Base-by-base conservation (phyloP, 2,888 invertebrate species). In the Tetrapedia diversipes region DNA sequence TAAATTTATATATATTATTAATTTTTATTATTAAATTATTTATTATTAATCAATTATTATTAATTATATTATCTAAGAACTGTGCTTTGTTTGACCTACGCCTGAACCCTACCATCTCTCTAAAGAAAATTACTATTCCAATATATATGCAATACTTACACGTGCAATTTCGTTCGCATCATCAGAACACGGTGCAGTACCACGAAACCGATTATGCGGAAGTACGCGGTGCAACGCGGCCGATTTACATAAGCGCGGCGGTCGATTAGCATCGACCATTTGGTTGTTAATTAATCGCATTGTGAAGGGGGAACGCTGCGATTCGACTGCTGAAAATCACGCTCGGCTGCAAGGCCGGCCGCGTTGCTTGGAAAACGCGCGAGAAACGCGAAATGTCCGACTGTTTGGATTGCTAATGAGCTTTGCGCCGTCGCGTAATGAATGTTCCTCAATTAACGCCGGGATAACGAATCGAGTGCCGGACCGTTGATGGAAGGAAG, bases 381-480 rank as follows among this genome's bases (percentile, higher is more conserved):
- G 60, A 34, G 54, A 70, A 78, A 61, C 61, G 41, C 61, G 14
- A 45, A 63, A 27, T 45, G 66, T 75, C 53, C 59, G 54, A 72
- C 49, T 73, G 70, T 77, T 82, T 79, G 64, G 59, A 80, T 77
- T 75, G 29, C 63, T 73, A 77, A 80, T 73, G 73, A 81, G 49
- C n/a, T 43, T 59, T 57, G 43, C 45, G 57, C 56, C 51, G n/a
- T n/a, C n/a, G 56, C 72, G 53, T 69, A 69, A 75, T 68, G 53
- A 79, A 47, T 67, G 57, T 66, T 37, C 51, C 29, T 39, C 51
- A 68, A 72, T 83, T 68, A 72, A 47, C 34, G 57, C 43, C 3
- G 8, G 45, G 24, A n/a, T 57, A 54, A 39, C 32, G 54, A 47
- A 41, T 68, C 49, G 22, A 27, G n/a, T n/a, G n/a, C n/a, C 11